Conservation (phyloP, 1,140 invertebrate genomes). For the Dufourea novaeangliae region DNA sequence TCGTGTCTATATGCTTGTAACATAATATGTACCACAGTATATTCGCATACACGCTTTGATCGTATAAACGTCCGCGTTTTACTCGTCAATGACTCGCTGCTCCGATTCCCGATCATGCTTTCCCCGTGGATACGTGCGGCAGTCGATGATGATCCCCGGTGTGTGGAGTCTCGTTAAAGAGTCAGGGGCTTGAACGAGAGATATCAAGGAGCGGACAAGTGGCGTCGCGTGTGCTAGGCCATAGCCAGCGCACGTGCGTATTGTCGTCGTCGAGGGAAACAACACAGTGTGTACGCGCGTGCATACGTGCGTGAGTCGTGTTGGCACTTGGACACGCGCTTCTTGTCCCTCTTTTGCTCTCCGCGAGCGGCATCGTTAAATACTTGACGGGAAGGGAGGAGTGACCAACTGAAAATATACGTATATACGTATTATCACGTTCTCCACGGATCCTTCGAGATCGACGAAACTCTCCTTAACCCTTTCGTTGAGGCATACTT, state of each 20-base stretch:
- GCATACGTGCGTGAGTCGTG: conserved; percentile 73
- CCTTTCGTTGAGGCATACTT: too few species aligned
- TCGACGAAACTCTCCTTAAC: background rate
- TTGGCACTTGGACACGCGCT: conserved; percentile 79
- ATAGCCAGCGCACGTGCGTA: too few species aligned
- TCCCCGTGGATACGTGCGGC: background rate
- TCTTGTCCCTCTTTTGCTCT: conserved; percentile 50
- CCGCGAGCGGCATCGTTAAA: conserved; percentile 59
- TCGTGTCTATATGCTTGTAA: too few species aligned
- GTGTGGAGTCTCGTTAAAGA: conserved; percentile 1
- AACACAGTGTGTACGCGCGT: conserved; percentile 62
- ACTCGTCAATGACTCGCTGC: background rate
- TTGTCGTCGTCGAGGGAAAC: conserved; percentile 65
- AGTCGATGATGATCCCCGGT: conserved; percentile 9
- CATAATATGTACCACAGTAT: too few species aligned
- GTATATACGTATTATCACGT: too few species aligned
- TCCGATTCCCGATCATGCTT: background rate
- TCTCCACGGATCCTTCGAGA: background rate
- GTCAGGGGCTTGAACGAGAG: background rate
- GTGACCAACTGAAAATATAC: too few species aligned
- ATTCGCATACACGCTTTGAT: conserved; percentile 3
- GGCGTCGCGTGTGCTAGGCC: conserved; percentile 67
- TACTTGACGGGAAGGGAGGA: too few species aligned
- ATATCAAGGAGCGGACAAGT: conserved; percentile 60
- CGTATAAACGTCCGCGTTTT: conserved; percentile 27